A percentile compares a stretch with the other conserved stretches of the same genome.
Conservation (phyloP, 2,888 invertebrate species). For the Oligia latruncula region DNA sequence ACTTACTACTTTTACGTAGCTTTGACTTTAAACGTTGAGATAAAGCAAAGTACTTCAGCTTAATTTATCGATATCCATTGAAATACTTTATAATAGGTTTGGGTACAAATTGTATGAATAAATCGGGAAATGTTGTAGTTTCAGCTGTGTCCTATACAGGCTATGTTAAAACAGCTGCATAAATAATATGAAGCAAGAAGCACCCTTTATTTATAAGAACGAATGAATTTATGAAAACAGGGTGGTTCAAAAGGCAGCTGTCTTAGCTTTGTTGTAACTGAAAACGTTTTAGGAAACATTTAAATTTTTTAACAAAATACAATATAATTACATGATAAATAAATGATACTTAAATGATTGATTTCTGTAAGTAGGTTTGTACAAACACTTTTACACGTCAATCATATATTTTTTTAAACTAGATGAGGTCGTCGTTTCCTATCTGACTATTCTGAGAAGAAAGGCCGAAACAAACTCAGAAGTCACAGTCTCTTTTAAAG, state of each 20-base stretch:
- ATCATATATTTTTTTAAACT: no score
- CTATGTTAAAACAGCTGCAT: conserved; percentile 13
- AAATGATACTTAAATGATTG: no score
- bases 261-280: not conserved
- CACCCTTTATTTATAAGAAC: not conserved
- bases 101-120: not conserved
- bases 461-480: no score
- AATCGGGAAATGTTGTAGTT: not conserved
- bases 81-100: not conserved
- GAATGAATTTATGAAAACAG: not conserved
- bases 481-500: no score
- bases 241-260: not conserved
- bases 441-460: no score
- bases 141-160: conserved; percentile 6
- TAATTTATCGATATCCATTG: not conserved
- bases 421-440: no score
- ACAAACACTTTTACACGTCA: no score
- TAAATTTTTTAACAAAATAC: not conserved
- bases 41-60: conserved; percentile 14
- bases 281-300: not conserved
- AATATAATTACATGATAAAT: not conserved
- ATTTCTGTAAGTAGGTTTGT: no score
- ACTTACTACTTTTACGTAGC: not conserved
- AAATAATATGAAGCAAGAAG: no score
- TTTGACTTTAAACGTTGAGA: conserved; percentile 5